A percentile compares a stretch with the other conserved stretches of the same genome.
These are phyloP conservation scores for Eumaeus atala DNA, from an alignment of 1,140 invertebrate genomes.

Conservation along the genomic window DNA sequence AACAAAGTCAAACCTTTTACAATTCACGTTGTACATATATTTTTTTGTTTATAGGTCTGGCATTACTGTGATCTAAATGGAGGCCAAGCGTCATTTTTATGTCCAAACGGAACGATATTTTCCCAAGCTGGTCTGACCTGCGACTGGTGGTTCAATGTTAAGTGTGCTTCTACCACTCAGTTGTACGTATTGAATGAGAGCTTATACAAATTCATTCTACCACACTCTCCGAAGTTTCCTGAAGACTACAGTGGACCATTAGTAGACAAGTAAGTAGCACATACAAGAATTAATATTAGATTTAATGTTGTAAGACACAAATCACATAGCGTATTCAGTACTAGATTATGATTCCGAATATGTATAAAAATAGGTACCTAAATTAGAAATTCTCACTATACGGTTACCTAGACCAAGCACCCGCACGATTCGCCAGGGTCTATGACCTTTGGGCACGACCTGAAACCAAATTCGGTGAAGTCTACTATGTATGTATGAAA, in stretches of 20 bases:
- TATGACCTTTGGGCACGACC: too few relatives aligned
- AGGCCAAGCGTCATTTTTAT: constrained; percentile 91
- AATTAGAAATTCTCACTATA: too few relatives aligned
- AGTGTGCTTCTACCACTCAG: constrained; percentile 86
- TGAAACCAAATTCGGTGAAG: too few relatives aligned
- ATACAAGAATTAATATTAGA: too few relatives aligned
- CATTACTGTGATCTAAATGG: constrained; percentile 94
- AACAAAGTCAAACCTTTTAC: too few relatives aligned
- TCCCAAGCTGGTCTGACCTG: constrained; percentile 90
- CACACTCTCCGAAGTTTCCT: constrained; percentile 88
- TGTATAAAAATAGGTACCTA: too few relatives aligned
- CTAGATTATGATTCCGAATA: too few relatives aligned
- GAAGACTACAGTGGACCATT: constrained; percentile 90
- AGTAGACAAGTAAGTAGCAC: constrained; percentile 80
- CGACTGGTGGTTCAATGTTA: constrained; percentile 95
- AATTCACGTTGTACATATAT: neutral
- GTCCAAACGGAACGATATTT: constrained; percentile 93
- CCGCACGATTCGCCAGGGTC: too few relatives aligned
- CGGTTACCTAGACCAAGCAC: too few relatives aligned
- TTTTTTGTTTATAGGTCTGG: constrained; percentile 81
- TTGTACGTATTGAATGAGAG: constrained; percentile 91
- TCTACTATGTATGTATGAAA: too few relatives aligned
- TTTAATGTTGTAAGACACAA: too few relatives aligned
- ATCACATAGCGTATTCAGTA: too few relatives aligned
- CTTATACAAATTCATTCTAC: constrained; percentile 90